A percentile compares a stretch with the other conserved stretches of the same genome.
Conservation (phyloP, 2,113 vertebrate genomes). For the Oenanthe melanoleuca region DNA sequence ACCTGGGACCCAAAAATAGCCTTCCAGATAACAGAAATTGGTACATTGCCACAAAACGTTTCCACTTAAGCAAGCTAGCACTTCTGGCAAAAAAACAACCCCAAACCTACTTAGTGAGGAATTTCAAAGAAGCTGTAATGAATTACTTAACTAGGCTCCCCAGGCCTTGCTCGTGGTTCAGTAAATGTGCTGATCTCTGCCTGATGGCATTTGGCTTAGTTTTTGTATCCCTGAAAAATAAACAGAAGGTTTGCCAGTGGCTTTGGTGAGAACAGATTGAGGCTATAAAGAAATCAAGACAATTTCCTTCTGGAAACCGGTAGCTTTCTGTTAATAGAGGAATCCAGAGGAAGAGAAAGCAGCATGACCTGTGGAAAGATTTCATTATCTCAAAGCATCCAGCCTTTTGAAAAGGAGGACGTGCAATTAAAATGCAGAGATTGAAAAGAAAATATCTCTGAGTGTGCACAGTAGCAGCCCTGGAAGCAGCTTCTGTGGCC, state of each 20-base stretch:
- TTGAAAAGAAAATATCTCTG: not conserved
- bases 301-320: conserved; percentile 37
- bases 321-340: conserved; percentile 3
- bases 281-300: conserved; percentile 32
- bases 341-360: conserved; percentile 16
- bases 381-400: conserved; percentile 7
- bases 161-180: not conserved
- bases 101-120: not conserved
- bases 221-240: conserved; percentile 35
- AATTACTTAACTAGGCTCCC: not conserved
- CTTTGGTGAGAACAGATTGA: conserved; percentile 35
- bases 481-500: not conserved
- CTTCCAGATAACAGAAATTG: not conserved
- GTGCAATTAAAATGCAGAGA: not conserved
- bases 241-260: conserved; percentile 26
- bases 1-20: not conserved
- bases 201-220: conserved; percentile 36
- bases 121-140: conserved; percentile 12
- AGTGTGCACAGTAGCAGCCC: not conserved
- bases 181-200: not conserved
- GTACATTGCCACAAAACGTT: not conserved
- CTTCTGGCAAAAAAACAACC: not conserved
- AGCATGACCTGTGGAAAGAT: conserved; percentile 7
- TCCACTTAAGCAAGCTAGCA: not conserved
- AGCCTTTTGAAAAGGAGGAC: not conserved